A percentile compares a stretch with the other conserved stretches of the same genome.
These are phyloP conservation scores for Rhinoptilus africanus DNA, from an alignment of 2,113 vertebrate genomes.

Conservation along the genomic window DNA sequence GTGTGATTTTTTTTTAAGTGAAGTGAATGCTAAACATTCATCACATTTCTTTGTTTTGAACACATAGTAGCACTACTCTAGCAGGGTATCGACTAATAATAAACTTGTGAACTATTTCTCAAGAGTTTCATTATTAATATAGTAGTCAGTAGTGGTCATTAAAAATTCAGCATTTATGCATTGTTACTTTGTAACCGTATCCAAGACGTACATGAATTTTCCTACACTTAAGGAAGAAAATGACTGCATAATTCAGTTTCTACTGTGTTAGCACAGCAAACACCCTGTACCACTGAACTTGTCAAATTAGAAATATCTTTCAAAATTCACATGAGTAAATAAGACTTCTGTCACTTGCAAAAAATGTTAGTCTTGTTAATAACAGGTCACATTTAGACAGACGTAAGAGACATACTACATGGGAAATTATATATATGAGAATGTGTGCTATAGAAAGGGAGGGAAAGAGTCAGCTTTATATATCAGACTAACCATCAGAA, in stretches of 20 bases:
- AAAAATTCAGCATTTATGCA: conserved; percentile 38
- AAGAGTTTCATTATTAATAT: conserved; percentile 21
- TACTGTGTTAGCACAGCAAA: conserved; percentile 8
- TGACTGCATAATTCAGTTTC: conserved; percentile 17
- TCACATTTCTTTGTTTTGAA: conserved; percentile 53
- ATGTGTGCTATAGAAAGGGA: not conserved
- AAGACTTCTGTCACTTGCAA: not conserved
- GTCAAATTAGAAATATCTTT: conserved; percentile 7
- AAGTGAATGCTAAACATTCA: conserved; percentile 45
- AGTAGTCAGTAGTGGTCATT: not conserved
- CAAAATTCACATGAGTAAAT: conserved; percentile 1
- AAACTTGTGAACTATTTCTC: conserved; percentile 16
- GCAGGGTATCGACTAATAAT: conserved; percentile 15
- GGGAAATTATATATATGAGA: not conserved
- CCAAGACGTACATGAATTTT: not conserved
- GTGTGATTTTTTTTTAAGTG: conserved; percentile 32
- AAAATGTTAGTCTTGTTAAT: not conserved
- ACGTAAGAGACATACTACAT: not conserved
- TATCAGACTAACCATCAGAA: not conserved
- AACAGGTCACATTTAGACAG: conserved; percentile 33
- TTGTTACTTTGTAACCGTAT: not conserved
- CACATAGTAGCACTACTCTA: conserved; percentile 20
- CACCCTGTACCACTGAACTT: not conserved
- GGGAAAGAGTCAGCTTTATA: conserved; percentile 2
- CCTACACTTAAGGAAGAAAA: not conserved